Evolutionary conservation across 1,140 invertebrate species (phyloP).

Genomic region (Drosophila aff.): DNA sequence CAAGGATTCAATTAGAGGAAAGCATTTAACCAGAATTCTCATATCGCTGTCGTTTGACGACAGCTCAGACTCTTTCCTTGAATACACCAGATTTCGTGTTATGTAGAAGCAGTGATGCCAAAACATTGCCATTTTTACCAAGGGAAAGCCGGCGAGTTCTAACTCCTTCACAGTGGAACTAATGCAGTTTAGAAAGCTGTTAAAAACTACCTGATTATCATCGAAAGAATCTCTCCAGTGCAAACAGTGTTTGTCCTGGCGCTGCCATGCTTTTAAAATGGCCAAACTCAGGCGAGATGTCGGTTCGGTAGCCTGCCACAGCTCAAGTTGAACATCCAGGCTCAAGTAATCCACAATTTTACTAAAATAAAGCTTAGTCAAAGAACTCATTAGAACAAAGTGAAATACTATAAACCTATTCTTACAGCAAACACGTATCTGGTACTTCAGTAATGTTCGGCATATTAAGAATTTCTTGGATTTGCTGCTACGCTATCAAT

Average conservation of each 20-base stretch:
- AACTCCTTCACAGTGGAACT: neutral
- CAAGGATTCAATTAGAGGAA: conserved; percentile 23
- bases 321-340: conserved; percentile 17
- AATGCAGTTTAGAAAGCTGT: conserved; percentile 23
- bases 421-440: conserved; percentile 42
- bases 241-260: neutral
- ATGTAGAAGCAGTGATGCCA: conserved; percentile 7
- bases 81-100: conserved; percentile 7
- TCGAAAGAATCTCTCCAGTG: neutral
- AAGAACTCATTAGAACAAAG: no score
- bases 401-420: neutral
- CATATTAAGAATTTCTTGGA: neutral
- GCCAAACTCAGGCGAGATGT: neutral
- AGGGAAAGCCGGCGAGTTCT: neutral
- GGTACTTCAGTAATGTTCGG: conserved; percentile 6
- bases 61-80: neutral
- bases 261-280: conserved; percentile 21
- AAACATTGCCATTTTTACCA: conserved; percentile 2
- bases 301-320: conserved; percentile 34
- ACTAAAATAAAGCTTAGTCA: neutral
- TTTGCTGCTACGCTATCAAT: neutral
- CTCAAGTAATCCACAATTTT: conserved; percentile 24
- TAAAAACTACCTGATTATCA: neutral
- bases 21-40: conserved; percentile 9
- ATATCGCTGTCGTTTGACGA: conserved; percentile 15